A percentile compares a stretch with the other conserved stretches of the same genome.
These are phyloP conservation scores for Allophyes oxyacanthae DNA, from an alignment of 2,888 invertebrate species.

Conservation along the genomic window DNA sequence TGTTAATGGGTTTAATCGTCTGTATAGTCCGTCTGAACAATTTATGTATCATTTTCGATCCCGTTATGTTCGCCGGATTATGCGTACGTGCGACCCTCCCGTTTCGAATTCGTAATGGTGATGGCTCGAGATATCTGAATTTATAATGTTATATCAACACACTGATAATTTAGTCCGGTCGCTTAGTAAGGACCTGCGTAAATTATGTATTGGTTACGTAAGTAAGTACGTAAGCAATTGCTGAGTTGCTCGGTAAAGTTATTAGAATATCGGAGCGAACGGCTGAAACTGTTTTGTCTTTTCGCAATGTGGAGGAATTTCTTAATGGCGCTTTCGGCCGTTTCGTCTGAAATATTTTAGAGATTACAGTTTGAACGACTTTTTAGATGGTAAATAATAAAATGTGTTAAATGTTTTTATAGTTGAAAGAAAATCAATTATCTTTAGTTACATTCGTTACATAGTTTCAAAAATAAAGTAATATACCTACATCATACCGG, in stretches of 20 bases:
- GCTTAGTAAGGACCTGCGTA: conserved; percentile 32
- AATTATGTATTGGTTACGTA: conserved; percentile 42
- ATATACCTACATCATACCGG: no score
- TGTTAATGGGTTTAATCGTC: conserved; percentile 88
- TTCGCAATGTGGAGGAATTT: conserved; percentile 40
- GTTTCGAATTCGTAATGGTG: conserved; percentile 75
- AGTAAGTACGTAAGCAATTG: conserved; percentile 21
- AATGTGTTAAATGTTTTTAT: conserved; percentile 7
- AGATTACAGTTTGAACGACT: conserved; percentile 29
- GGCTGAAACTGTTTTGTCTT: conserved; percentile 28
- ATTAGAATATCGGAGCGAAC: conserved; percentile 30
- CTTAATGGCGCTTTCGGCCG: conserved; percentile 22
- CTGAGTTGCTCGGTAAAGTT: conserved; percentile 16
- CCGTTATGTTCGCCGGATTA: conserved; percentile 86
- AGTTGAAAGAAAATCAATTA: no score
- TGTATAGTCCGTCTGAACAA: conserved; percentile 83
- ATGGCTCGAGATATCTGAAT: conserved; percentile 79
- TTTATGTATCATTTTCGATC: conserved; percentile 90
- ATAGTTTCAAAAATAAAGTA: no score
- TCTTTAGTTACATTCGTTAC: no score
- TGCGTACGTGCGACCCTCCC: conserved; percentile 74
- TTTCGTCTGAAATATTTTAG: conserved; percentile 34
- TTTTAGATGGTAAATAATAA: conserved; percentile 14
- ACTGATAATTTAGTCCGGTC: conserved; percentile 61
- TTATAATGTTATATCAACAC: conserved; percentile 69